These are phyloP conservation scores for Caenorhabditis panamensis DNA, from an alignment of 2,888 invertebrate genomes.

Conservation along the genomic window DNA sequence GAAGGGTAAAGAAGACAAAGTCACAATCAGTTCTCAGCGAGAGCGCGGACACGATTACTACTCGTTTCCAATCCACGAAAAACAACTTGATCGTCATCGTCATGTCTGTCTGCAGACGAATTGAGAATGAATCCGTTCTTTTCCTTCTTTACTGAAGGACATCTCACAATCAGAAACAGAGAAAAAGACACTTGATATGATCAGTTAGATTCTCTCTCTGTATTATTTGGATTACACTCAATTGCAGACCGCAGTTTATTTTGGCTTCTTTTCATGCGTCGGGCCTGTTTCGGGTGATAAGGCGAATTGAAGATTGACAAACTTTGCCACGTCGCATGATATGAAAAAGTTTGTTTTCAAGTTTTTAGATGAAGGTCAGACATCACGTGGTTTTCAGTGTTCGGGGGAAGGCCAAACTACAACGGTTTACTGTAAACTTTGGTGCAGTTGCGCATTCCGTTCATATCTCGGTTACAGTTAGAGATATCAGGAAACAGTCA, in stretches of 20 bases:
- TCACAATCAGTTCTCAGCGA: background rate
- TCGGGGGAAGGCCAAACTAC: background rate
- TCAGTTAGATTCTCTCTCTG: too few species aligned
- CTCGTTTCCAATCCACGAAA: constrained; percentile 38
- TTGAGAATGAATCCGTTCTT: constrained; percentile 2
- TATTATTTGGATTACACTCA: constrained; percentile 21
- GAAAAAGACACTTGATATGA: constrained; percentile 7
- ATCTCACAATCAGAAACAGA: background rate
- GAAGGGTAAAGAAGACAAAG: background rate
- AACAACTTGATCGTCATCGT: constrained; percentile 33
- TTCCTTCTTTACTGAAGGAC: background rate
- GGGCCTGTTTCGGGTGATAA: background rate
- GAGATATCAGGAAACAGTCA: too few species aligned
- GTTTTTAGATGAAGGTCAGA: background rate
- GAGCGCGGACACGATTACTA: constrained; percentile 13
- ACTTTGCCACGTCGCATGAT: constrained; percentile 10
- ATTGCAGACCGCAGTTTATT: constrained; percentile 18
- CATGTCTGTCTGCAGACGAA: constrained; percentile 22
- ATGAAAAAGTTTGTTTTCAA: background rate
- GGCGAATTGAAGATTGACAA: background rate
- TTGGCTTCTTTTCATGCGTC: background rate
- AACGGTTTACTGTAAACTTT: background rate
- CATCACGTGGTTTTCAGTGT: background rate
- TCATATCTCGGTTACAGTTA: too few species aligned
- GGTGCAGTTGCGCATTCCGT: too few species aligned